A percentile compares a stretch with the other conserved stretches of the same genome.
Conservation (phyloP, 2,113 vertebrate genomes). For the Phocoena phocoena region DNA sequence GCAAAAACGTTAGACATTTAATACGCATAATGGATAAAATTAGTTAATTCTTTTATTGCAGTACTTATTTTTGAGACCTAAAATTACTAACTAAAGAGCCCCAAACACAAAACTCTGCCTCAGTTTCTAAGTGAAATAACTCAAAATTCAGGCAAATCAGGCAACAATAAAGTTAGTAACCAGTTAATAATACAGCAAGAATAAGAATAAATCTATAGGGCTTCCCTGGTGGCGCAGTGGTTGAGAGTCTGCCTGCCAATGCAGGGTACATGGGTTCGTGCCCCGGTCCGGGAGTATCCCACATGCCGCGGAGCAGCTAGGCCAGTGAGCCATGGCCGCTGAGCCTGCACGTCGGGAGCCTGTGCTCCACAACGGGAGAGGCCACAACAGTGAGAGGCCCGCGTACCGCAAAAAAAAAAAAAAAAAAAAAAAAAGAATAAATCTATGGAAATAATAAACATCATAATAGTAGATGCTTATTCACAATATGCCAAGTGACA, state of each 20-base stretch:
- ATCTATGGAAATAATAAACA: not conserved
- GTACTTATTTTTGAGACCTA: not conserved
- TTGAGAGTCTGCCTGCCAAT: too few relatives aligned
- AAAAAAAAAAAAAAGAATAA: not conserved
- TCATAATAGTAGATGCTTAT: not conserved
- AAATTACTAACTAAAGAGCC: not conserved
- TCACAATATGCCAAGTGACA: not conserved
- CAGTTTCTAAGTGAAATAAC: not conserved
- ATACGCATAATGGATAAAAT: slow-evolving; percentile 10
- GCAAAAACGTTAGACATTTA: slow-evolving; percentile 24
- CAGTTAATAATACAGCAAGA: not conserved
- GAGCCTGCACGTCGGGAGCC: too few relatives aligned
- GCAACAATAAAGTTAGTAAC: not conserved
- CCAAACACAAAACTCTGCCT: not conserved
- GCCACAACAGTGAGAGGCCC: too few relatives aligned
- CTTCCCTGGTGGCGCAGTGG: too few relatives aligned
- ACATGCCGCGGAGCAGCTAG: too few relatives aligned
- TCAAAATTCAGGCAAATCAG: not conserved
- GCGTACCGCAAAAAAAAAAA: too few relatives aligned
- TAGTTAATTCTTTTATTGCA: slow-evolving; percentile 23
- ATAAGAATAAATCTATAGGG: not conserved
- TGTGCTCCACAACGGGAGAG: too few relatives aligned
- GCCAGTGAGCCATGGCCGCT: too few relatives aligned
- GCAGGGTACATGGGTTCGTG: too few relatives aligned
- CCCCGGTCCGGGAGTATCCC: too few relatives aligned